A percentile compares a stretch with the other conserved stretches of the same genome.
These are phyloP conservation scores for Bettongia penicillata DNA, from an alignment of 2,113 vertebrate genomes.

Conservation along the genomic window DNA sequence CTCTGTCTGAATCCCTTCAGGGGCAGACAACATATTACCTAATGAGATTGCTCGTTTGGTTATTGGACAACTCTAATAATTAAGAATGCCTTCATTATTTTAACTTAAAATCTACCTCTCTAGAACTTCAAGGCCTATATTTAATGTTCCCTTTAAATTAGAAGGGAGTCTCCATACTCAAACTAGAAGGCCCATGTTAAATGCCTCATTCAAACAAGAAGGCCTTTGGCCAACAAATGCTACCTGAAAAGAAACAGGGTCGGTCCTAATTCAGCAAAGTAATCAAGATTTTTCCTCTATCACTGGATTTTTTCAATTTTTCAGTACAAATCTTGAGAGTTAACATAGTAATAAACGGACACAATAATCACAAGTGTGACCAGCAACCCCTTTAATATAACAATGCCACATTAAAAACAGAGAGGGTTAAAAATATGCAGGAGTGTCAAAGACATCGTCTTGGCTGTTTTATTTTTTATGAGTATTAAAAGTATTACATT, in stretches of 20 bases:
- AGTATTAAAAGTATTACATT: constrained; percentile 10
- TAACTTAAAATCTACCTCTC: not conserved
- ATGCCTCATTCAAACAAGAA: not conserved
- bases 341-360: constrained; percentile 15
- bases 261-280: constrained; percentile 5
- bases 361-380: not conserved
- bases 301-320: constrained; percentile 34
- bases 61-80: not conserved
- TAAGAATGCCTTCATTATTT: not conserved
- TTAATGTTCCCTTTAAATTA: not conserved
- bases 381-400: not conserved
- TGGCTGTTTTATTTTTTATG: not conserved
- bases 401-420: not conserved
- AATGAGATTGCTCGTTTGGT: not conserved
- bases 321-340: constrained; percentile 4
- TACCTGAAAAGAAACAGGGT: constrained; percentile 18
- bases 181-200: not conserved
- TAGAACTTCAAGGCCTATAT: not conserved
- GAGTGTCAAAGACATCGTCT: not conserved
- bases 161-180: not conserved
- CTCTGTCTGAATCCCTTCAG: not conserved
- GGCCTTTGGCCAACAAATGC: constrained; percentile 5
- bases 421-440: not conserved
- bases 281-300: constrained; percentile 16
- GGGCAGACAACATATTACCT: not conserved